phyloP scores from a whole-genome alignment of 1,140 invertebrate species.

The Drosophila neocordata region DNA sequence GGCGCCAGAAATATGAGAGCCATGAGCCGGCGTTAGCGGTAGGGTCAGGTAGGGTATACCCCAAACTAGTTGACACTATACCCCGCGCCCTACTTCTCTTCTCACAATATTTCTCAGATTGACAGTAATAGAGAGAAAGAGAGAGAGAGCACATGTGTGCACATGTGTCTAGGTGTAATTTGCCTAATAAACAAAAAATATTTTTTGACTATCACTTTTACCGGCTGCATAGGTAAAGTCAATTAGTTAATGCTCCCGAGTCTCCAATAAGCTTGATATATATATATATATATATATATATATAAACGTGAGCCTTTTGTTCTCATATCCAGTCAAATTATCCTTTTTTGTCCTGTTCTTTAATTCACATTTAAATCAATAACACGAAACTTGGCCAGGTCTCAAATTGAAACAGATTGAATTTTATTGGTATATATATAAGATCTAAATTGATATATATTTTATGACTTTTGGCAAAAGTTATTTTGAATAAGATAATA shows the following conservation, averaged over 20 bases:
- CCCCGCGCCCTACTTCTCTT: too few relatives aligned
- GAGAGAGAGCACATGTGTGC: background rate
- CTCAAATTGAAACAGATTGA: background rate
- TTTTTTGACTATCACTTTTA: background rate
- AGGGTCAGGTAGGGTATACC: background rate
- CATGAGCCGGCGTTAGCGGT: background rate
- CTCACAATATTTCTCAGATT: background rate
- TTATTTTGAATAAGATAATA: background rate
- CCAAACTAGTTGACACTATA: background rate
- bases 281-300: too few relatives aligned
- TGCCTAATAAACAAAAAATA: slow-evolving; percentile 5
- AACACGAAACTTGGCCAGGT: background rate
- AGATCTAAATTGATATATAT: slow-evolving; percentile 1
- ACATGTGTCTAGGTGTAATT: slow-evolving; percentile 7
- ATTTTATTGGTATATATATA: background rate
- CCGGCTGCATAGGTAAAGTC: background rate
- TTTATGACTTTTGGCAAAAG: slow-evolving; percentile 2
- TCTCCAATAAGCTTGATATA: background rate
- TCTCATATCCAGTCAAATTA: too few relatives aligned
- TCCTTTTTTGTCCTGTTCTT: background rate
- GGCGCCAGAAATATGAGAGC: slow-evolving; percentile 73
- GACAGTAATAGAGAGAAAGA: background rate
- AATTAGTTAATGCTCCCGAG: slow-evolving; percentile 1
- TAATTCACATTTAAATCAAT: background rate
- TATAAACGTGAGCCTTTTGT: too few relatives aligned